These are phyloP conservation scores for Panorpa germanica DNA, from an alignment of 2,888 invertebrate species.

Conservation along the genomic window DNA sequence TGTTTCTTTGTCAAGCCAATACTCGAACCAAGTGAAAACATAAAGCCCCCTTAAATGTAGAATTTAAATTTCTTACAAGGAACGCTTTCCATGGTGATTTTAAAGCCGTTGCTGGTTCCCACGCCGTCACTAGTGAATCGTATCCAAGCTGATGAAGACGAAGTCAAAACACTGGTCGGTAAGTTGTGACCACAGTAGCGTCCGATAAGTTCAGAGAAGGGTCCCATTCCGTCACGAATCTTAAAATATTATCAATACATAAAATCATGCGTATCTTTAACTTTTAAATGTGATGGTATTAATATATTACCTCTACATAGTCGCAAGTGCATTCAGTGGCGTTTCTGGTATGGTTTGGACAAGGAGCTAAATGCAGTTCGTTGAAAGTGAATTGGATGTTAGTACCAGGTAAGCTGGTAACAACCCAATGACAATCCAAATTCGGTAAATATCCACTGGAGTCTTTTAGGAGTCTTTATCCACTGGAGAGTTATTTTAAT, in stretches of 20 bases:
- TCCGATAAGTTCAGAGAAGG: slow-evolving; percentile 41
- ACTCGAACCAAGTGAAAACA: too few species aligned
- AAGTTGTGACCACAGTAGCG: slow-evolving; percentile 43
- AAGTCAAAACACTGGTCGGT: slow-evolving; percentile 36
- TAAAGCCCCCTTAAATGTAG: too few species aligned
- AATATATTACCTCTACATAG: too few species aligned
- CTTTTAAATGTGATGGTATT: too few species aligned
- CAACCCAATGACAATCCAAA: slow-evolving; percentile 59
- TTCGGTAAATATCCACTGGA: slow-evolving; percentile 35
- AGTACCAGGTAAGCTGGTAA: slow-evolving; percentile 37
- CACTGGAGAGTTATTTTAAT: too few species aligned
- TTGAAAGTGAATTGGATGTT: slow-evolving; percentile 38
- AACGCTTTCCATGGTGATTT: slow-evolving; percentile 30
- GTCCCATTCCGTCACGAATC: slow-evolving; percentile 50
- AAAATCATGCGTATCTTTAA: too few species aligned
- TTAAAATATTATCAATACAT: too few species aligned
- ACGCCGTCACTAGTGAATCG: slow-evolving; percentile 43
- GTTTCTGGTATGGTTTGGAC: slow-evolving; percentile 23
- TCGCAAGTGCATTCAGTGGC: slow-evolving; percentile 45
- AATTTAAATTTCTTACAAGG: too few species aligned
- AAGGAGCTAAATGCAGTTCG: slow-evolving; percentile 31
- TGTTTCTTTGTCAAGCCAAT: too few species aligned
- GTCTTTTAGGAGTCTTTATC: too few species aligned
- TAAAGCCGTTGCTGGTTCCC: slow-evolving; percentile 41
- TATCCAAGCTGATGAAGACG: slow-evolving; percentile 40